Base-by-base conservation (phyloP, 2,113 vertebrate species). In the Zosterops pallidus region DNA sequence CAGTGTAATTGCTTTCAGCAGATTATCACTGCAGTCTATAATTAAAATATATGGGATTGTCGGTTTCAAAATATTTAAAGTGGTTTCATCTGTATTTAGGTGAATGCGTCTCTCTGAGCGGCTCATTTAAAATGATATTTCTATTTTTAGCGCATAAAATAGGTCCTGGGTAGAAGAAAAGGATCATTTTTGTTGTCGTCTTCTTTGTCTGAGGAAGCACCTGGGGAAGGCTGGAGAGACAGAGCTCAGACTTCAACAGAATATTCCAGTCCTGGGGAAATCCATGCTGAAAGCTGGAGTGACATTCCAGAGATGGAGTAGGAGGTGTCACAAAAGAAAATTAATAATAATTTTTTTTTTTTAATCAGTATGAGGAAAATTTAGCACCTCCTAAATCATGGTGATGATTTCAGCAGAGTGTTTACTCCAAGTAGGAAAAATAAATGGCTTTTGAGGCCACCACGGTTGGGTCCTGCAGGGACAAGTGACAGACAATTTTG, bases 1-100 rank as follows among this genome's bases (percentile, higher is more conserved):
- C 67, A 62, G 17, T 9, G 13, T 85, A 92, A 94, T 96, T 95
- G 90, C 97, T 97, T 91, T 97, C 95, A 86, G 96, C 93, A 92
- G 97, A 96, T 81, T 82, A 64, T 44, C 57, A 77, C 90, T 92
- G 71, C 15, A 59, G 87, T 17, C 68, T 91, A 9, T 93, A 80
- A 97, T 96, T 95, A 91, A 96, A 95, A 89, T 52, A 89, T 12
- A 86, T 68, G 83, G 92, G 59, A 60, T 95, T 63, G 82, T 33
- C 29, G 70, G 89, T 80, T 97, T 83, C 85, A 62, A 69, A 88
- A 39, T 76, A 74, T 90, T 89, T 94, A 94, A 94, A 97, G 85
- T 91, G 96, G 93, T 96, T 95, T 96, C 92, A 90, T 89, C 91
- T 92, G 92, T 84, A 64, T 89, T 80, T 18, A 72, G 82, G 86